phyloP scores from a whole-genome alignment of 2,797 vertebrate genomes.

The Nyctibius grandis region DNA sequence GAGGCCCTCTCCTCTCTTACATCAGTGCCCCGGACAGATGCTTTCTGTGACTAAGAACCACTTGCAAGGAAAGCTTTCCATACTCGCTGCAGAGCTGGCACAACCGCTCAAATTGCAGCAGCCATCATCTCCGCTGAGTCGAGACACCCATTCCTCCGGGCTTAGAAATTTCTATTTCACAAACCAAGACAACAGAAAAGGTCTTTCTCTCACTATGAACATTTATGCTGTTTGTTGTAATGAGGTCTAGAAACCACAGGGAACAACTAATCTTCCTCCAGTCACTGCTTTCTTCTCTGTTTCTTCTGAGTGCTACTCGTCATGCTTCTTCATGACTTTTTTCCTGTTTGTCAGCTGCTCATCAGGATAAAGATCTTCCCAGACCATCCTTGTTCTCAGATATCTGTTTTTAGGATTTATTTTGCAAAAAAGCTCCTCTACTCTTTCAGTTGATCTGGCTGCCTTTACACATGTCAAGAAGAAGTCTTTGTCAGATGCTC shows the following conservation, averaged over 20 bases:
- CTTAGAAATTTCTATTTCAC: neutral
- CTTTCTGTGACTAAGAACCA: neutral
- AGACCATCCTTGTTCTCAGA: neutral
- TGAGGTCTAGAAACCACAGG: neutral
- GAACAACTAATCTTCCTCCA: neutral
- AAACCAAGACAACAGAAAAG: neutral
- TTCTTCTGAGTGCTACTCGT: neutral
- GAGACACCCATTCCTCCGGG: too few species aligned
- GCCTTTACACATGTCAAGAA: neutral
- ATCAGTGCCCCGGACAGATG: neutral
- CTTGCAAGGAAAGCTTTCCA: neutral
- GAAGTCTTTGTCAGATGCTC: neutral
- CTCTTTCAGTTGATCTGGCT: neutral
- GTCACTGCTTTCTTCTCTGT: neutral
- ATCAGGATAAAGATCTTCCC: neutral
- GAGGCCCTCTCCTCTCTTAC: neutral
- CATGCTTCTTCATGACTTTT: neutral
- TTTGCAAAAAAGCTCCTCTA: neutral
- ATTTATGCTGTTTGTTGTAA: neutral
- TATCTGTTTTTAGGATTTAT: neutral
- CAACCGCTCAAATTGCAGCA: accelerated
- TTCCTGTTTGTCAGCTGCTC: neutral
- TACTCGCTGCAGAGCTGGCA: neutral
- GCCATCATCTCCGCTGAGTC: neutral
- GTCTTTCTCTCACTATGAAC: neutral